A percentile compares a stretch with the other conserved stretches of the same genome.
phyloP scores from a whole-genome alignment of 2,888 invertebrate genomes.

The Luperina nickerlii region DNA sequence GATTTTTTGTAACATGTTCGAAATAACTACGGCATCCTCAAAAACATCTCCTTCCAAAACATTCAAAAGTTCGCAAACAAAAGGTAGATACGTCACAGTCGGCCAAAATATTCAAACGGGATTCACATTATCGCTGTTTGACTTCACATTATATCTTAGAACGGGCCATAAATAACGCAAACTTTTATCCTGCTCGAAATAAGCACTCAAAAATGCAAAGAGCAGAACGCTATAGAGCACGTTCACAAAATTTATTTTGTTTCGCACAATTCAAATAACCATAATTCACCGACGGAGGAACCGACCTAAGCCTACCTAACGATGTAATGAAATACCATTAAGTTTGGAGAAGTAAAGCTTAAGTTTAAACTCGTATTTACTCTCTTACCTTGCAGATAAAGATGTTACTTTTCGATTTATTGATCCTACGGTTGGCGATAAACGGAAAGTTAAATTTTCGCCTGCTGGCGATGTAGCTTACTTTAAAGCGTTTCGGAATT shows the following conservation, averaged over 20 bases:
- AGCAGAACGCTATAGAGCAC: constrained; percentile 90
- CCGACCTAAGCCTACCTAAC: constrained; percentile 89
- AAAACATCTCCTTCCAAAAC: constrained; percentile 33
- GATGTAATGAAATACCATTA: constrained; percentile 90
- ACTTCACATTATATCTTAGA: constrained; percentile 90
- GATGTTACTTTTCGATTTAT: constrained; percentile 88
- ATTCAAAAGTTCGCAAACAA: constrained; percentile 61
- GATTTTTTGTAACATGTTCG: not conserved
- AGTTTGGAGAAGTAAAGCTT: constrained; percentile 84
- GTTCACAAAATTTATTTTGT: constrained; percentile 91
- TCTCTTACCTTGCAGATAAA: constrained; percentile 85
- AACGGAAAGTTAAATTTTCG: constrained; percentile 70
- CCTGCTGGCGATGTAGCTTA: constrained; percentile 48
- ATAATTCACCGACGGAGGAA: constrained; percentile 84
- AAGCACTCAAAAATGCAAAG: constrained; percentile 91
- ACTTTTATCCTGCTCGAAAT: constrained; percentile 90
- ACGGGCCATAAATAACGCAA: constrained; percentile 88
- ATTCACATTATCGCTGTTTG: constrained; percentile 89
- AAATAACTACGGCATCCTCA: not conserved
- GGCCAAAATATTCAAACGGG: constrained; percentile 83
- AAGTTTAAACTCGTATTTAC: constrained; percentile 85
- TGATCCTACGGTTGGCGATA: constrained; percentile 78
- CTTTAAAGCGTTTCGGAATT: not conserved
- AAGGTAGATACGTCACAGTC: constrained; percentile 72
- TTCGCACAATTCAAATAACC: constrained; percentile 91